These are phyloP conservation scores for Eilema caniola DNA, from an alignment of 2,888 invertebrate species.

Conservation along the genomic window DNA sequence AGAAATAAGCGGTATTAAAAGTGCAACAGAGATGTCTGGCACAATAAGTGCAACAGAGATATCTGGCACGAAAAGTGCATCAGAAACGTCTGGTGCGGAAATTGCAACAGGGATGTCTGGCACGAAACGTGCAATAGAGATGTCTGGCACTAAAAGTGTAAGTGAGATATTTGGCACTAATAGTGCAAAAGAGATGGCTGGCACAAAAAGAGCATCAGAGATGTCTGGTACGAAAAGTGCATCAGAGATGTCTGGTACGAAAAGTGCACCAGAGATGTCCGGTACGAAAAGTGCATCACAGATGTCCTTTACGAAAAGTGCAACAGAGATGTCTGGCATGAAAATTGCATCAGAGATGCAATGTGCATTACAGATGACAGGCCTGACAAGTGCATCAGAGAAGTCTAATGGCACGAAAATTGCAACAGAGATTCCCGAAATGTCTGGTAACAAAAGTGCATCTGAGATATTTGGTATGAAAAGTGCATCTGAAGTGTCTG, in stretches of 20 bases:
- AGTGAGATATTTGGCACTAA: neutral
- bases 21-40: neutral
- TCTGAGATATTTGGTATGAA: neutral
- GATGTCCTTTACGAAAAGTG: neutral
- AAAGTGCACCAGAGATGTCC: slow-evolving; percentile 34
- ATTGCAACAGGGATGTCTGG: neutral
- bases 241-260: slow-evolving; percentile 36
- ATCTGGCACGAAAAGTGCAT: neutral
- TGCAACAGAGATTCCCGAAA: neutral
- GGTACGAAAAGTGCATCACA: slow-evolving; percentile 20
- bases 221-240: slow-evolving; percentile 26
- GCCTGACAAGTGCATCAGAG: neutral
- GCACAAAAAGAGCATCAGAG: slow-evolving; percentile 29
- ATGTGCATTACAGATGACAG: neutral
- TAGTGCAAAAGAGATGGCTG: slow-evolving; percentile 30
- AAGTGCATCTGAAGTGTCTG: neutral
- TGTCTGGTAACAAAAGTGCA: neutral
- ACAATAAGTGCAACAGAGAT: neutral
- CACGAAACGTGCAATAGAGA: neutral
- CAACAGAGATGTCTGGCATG: neutral
- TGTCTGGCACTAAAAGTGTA: neutral
- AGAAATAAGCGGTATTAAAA: neutral
- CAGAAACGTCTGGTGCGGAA: neutral
- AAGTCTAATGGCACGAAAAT: neutral
- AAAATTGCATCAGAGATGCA: neutral